These are phyloP conservation scores for Apostichopus californicus DNA, from an alignment of 35 echinoderm and acorn worm genomes.

Conservation along the genomic window DNA sequence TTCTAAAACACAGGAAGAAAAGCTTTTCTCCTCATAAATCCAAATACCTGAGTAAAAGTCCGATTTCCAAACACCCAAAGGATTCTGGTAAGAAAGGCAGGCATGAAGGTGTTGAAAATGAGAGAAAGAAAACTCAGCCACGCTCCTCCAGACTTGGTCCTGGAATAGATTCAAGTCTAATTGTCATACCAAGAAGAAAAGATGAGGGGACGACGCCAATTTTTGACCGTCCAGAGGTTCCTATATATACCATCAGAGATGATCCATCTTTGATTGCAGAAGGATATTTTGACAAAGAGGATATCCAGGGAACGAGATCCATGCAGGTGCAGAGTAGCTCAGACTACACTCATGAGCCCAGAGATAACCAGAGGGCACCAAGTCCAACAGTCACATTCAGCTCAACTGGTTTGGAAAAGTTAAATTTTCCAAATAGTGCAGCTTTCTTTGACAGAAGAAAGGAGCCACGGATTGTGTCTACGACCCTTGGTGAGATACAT, in stretches of 20 bases:
- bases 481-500: constrained; percentile 40
- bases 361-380: constrained; percentile 14
- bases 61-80: constrained; percentile 13
- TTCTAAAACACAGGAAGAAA: constrained; percentile 33
- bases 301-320: neutral
- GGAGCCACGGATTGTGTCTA: constrained; percentile 15
- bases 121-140: constrained; percentile 29
- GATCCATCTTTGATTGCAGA: constrained; percentile 48
- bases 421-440: constrained; percentile 48
- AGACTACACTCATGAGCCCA: neutral
- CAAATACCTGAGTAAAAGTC: constrained; percentile 41
- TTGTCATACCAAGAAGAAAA: constrained; percentile 59
- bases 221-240: constrained; percentile 67
- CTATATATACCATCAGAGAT: constrained; percentile 47
- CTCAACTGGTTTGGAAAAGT: constrained; percentile 37
- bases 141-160: constrained; percentile 38
- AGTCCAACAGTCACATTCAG: constrained; percentile 52
- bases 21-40: constrained; percentile 41
- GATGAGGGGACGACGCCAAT: constrained; percentile 61
- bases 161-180: constrained; percentile 45
- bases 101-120: neutral
- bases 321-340: neutral
- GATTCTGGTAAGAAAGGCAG: constrained; percentile 25
- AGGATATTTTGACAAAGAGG: constrained; percentile 53
- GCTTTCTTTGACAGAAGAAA: constrained; percentile 38